These are phyloP conservation scores for Diarsia mendica DNA, from an alignment of 2,888 invertebrate genomes.

Conservation along the genomic window DNA sequence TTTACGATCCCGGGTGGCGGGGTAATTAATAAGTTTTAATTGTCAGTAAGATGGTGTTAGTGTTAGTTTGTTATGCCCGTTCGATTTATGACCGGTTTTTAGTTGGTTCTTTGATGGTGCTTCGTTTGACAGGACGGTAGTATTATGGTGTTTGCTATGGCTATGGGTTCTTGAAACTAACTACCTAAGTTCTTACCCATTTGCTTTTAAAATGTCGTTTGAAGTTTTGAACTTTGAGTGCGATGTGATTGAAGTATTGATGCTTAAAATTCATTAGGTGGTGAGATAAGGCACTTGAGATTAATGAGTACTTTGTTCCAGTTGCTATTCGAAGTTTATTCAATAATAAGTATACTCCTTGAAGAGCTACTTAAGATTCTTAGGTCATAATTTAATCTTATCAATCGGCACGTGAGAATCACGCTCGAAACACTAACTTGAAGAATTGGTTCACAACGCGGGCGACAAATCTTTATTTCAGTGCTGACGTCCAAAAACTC, in stretches of 20 bases:
- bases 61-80: constrained; percentile 67
- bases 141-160: constrained; percentile 19
- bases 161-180: constrained; percentile 17
- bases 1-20: constrained; percentile 80
- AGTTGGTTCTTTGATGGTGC: constrained; percentile 43
- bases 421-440: not conserved
- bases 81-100: constrained; percentile 57
- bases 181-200: not conserved
- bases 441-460: not conserved
- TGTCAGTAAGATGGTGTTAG: constrained; percentile 68
- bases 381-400: not conserved
- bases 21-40: constrained; percentile 88
- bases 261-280: constrained; percentile 13
- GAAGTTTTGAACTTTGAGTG: constrained; percentile 23
- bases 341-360: not conserved
- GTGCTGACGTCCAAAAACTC: not conserved
- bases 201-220: constrained; percentile 11
- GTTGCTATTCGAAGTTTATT: not conserved
- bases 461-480: not conserved
- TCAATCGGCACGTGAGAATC: not conserved
- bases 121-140: constrained; percentile 14
- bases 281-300: not conserved
- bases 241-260: constrained; percentile 17
- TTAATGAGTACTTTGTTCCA: not conserved
- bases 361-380: not conserved